phyloP scores from a whole-genome alignment of 2,888 invertebrate species.

The Tyria jacobaeae region DNA sequence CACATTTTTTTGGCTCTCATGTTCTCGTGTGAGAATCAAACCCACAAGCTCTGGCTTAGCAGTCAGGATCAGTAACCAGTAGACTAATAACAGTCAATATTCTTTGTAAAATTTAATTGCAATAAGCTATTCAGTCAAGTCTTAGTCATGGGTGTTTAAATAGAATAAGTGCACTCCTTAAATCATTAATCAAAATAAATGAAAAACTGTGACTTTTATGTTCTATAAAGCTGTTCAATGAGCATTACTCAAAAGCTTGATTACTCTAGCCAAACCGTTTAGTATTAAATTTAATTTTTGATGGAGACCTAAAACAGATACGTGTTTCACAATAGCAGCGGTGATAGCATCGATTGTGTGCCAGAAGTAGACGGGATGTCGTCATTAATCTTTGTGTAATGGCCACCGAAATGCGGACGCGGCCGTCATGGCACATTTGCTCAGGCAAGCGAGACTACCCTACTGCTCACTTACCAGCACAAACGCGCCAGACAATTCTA shows the following conservation, averaged over 20 bases:
- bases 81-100: too few relatives aligned
- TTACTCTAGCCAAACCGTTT: conserved; percentile 23
- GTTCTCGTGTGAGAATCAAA: too few relatives aligned
- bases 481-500: conserved; percentile 35
- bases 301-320: conserved; percentile 31
- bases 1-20: too few relatives aligned
- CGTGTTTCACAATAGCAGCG: conserved; percentile 39
- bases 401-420: conserved; percentile 67
- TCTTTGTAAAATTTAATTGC: too few relatives aligned
- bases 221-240: background rate
- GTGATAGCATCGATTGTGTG: conserved; percentile 63
- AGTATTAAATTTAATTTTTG: conserved; percentile 39
- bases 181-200: too few relatives aligned
- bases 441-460: conserved; percentile 21
- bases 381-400: conserved; percentile 81
- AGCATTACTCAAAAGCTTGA: conserved; percentile 7
- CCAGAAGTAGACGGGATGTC: conserved; percentile 71
- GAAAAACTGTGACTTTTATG: too few relatives aligned
- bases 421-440: conserved; percentile 74
- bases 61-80: too few relatives aligned
- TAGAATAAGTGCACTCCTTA: background rate
- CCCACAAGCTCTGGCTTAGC: too few relatives aligned
- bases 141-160: too few relatives aligned
- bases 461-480: conserved; percentile 41
- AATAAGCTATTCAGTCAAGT: background rate